phyloP scores from a whole-genome alignment of 2,797 vertebrate genomes.

The Schizopygopsis malacanthus region DNA sequence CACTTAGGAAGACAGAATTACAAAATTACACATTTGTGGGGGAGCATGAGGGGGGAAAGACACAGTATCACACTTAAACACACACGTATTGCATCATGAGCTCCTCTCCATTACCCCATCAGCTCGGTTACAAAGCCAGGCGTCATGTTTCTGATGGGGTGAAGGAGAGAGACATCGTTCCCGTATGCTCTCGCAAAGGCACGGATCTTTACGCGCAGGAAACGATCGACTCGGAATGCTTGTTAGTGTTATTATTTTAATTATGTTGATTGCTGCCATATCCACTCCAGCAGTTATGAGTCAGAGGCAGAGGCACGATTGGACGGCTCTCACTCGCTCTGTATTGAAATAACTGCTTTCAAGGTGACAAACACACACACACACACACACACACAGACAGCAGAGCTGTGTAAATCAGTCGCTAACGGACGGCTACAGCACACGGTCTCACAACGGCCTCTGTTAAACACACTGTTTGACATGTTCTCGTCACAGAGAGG shows the following conservation, averaged over 20 bases:
- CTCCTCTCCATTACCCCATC: conserved; percentile 39
- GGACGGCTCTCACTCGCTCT: conserved; percentile 70
- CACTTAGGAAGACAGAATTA: conserved; percentile 29
- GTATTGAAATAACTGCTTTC: conserved; percentile 74
- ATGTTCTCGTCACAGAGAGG: background rate
- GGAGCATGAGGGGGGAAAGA: conserved; percentile 3
- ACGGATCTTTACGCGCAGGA: conserved; percentile 57
- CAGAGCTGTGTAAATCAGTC: conserved; percentile 68
- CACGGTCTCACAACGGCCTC: background rate
- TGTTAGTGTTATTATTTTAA: conserved; percentile 81
- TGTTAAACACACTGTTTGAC: conserved; percentile 18
- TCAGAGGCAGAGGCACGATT: conserved; percentile 43
- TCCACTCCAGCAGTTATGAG: conserved; percentile 68
- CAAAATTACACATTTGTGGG: conserved; percentile 31
- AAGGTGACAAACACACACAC: conserved; percentile 56
- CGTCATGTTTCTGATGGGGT: conserved; percentile 40
- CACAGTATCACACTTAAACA: conserved; percentile 31
- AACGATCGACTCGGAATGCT: conserved; percentile 71
- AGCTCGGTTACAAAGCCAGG: conserved; percentile 46
- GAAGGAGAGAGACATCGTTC: conserved; percentile 35
- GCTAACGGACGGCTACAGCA: conserved; percentile 52
- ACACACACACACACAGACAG: conserved; percentile 19
- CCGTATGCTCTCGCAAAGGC: conserved; percentile 15
- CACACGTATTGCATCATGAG: conserved; percentile 46
- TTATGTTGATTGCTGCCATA: conserved; percentile 78